Base-by-base conservation (phyloP, 2,888 invertebrate genomes). In the Operophtera brumata region DNA sequence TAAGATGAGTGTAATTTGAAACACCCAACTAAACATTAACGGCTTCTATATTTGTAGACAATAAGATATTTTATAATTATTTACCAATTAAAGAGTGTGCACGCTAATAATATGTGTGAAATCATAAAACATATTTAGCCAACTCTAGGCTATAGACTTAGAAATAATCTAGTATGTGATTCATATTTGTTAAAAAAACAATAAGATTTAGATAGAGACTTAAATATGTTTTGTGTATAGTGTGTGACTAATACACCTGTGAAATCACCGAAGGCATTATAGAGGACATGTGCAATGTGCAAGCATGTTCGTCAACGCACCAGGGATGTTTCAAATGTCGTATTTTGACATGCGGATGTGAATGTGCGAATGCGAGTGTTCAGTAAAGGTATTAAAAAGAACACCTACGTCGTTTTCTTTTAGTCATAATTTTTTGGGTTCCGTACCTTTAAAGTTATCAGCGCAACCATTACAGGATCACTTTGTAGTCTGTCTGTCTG, bases 231-330 rank as follows among this genome's bases (percentile, higher is more conserved):
- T 45, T 39, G 37, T 47, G 28, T 39, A n/a, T 13, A 40, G 26
- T 57, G 60, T 70, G 69, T 70, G 67, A 72, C 70, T 75, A 74
- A 75, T 69, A 65, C 63, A 70, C 62, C 53, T 64, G 63, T 65
- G 54, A 46, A 56, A 48, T 54, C 45, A 63, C 59, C 44, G 62
- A 56, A 28, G 14, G 34, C 36, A 37, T 61, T 55, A 61, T 59
- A 40, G 10, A 26, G 44, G 47, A 55, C 46, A 59, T 56, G 62
- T 60, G 54, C 59, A 46, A 61, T 54, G 62, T 60, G 54, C 57
- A 47, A 61, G 73, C 75, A 75, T 71, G 74, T 62, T 59, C n/a
- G n/a, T n/a, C n/a, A n/a, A n/a, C n/a, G n/a, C n/a, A n/a, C n/a
- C n/a, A n/a, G n/a, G n/a, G n/a, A n/a, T n/a, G n/a, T n/a, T n/a